phyloP scores from a whole-genome alignment of 2,113 vertebrate species.

The Malurus elegans region DNA sequence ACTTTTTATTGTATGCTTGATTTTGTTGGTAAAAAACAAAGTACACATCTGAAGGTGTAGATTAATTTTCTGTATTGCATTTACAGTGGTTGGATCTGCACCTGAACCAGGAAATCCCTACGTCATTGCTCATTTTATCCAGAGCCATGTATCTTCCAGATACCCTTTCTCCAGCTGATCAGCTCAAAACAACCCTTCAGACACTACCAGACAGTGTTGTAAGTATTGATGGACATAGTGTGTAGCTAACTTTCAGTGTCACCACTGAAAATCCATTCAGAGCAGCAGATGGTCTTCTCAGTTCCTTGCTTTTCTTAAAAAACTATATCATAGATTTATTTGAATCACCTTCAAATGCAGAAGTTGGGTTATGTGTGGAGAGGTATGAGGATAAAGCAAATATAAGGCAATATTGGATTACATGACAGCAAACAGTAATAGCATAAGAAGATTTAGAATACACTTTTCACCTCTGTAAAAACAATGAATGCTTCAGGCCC shows the following conservation, averaged over 20 bases:
- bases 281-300: not conserved
- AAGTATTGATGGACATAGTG: slow-evolving; percentile 21
- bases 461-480: not conserved
- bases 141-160: slow-evolving; percentile 97
- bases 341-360: not conserved
- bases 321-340: not conserved
- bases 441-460: not conserved
- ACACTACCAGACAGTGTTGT: slow-evolving; percentile 93
- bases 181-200: slow-evolving; percentile 95
- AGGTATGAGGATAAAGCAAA: not conserved
- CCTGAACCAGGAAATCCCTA: slow-evolving; percentile 95
- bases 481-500: fast-evolving
- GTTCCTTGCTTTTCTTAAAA: not conserved
- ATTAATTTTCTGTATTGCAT: not conserved
- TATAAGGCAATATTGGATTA: not conserved
- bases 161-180: slow-evolving; percentile 94
- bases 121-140: slow-evolving; percentile 91
- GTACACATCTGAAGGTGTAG: not conserved
- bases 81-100: slow-evolving; percentile 95
- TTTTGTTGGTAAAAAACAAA: not conserved
- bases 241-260: not conserved
- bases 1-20: not conserved
- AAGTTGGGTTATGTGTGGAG: not conserved
- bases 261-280: not conserved
- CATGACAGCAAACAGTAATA: not conserved